A percentile compares a stretch with the other conserved stretches of the same genome.
These are phyloP conservation scores for Nomia melanderi DNA, from an alignment of 1,140 invertebrate species.

Conservation along the genomic window DNA sequence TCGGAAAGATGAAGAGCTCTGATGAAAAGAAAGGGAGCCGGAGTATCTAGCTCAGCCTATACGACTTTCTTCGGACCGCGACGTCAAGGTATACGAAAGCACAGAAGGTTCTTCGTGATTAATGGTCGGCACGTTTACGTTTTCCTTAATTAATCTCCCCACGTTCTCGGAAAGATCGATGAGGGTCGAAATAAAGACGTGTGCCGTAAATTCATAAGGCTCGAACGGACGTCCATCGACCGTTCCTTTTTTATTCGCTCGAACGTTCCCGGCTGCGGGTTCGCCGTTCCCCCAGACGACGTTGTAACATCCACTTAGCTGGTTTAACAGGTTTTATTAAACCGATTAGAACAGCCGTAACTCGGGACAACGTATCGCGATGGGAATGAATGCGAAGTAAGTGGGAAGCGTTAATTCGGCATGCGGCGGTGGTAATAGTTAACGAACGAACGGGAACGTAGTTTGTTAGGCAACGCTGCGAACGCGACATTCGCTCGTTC, in stretches of 20 bases:
- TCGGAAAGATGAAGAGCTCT: not conserved
- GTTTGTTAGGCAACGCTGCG: not conserved
- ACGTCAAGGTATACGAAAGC: not conserved
- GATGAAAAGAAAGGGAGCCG: not conserved
- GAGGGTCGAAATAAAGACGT: not conserved
- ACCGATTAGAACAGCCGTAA: too few species aligned
- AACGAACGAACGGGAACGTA: not conserved
- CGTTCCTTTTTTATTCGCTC: not conserved
- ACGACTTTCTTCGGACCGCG: not conserved
- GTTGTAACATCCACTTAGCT: not conserved
- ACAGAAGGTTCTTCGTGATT: not conserved
- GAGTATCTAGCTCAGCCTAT: not conserved
- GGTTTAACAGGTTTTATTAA: not conserved
- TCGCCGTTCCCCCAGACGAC: not conserved
- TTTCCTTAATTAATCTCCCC: slow-evolving; percentile 12
- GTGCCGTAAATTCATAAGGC: not conserved
- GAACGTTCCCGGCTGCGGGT: too few species aligned
- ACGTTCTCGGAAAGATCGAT: not conserved
- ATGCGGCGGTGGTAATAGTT: not conserved
- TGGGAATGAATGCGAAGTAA: not conserved
- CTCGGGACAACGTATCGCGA: not conserved
- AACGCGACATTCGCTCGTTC: not conserved
- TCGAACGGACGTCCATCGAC: not conserved
- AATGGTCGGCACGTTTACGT: not conserved
- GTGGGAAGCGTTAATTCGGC: not conserved